These are phyloP conservation scores for Trogon surrucura DNA, from an alignment of 2,113 vertebrate species.

Conservation along the genomic window DNA sequence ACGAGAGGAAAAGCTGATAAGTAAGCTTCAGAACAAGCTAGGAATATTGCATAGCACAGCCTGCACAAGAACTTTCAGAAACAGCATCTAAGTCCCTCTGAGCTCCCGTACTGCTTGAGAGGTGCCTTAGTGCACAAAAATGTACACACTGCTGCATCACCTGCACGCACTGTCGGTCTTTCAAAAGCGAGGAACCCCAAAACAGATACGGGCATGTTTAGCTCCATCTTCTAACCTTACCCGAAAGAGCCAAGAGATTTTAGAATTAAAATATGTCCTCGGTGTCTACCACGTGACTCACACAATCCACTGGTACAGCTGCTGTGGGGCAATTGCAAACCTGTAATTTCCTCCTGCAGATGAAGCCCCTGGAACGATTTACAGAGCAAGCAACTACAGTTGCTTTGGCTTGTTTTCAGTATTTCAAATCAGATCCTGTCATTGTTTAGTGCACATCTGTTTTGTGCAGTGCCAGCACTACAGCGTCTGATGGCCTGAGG, in stretches of 20 bases:
- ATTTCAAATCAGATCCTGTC: neutral
- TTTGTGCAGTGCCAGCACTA: neutral
- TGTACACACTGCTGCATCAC: neutral
- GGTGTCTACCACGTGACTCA: accelerated
- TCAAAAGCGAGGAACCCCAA: neutral
- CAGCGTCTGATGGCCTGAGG: neutral
- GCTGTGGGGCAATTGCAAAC: neutral
- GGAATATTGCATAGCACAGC: neutral
- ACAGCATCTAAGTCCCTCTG: neutral
- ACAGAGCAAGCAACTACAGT: neutral
- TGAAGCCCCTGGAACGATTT: neutral
- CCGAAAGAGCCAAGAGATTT: neutral
- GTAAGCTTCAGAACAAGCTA: neutral
- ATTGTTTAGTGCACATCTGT: neutral
- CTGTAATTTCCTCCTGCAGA: neutral
- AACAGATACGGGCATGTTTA: neutral
- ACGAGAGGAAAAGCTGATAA: neutral
- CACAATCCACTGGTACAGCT: neutral
- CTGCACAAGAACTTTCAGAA: neutral
- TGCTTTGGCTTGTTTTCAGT: neutral
- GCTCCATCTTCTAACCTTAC: neutral
- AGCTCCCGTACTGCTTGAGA: neutral
- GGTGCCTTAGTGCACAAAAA: neutral
- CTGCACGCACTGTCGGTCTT: neutral
- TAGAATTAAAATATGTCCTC: neutral